These are phyloP conservation scores for Lutjanus erythropterus DNA, from an alignment of 2,113 vertebrate species.

Conservation along the genomic window DNA sequence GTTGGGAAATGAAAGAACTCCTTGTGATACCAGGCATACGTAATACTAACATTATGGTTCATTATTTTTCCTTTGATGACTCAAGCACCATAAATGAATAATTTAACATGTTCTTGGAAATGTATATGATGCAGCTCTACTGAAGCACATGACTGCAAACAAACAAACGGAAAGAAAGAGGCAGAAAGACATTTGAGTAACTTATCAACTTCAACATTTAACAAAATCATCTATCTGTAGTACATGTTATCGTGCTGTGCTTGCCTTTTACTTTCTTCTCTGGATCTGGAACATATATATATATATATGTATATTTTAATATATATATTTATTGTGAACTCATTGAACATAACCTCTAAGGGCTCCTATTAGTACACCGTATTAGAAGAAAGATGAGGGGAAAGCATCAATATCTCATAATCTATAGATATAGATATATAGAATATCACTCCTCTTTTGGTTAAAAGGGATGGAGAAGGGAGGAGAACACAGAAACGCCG, in stretches of 20 bases:
- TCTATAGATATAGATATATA: no score
- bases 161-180: neutral
- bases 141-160: neutral
- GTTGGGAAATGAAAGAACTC: neutral
- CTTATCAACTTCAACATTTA: no score
- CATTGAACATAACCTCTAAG: neutral
- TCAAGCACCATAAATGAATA: neutral
- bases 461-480: no score
- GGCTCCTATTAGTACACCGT: neutral
- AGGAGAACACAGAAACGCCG: neutral
- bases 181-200: neutral
- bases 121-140: neutral
- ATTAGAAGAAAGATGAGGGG: neutral
- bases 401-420: neutral
- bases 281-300: neutral
- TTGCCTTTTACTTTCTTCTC: neutral
- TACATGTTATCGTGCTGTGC: neutral
- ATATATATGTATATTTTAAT: no score
- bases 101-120: neutral
- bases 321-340: neutral
- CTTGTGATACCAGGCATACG: neutral
- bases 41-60: neutral
- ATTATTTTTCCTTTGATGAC: conserved; percentile 28
- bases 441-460: neutral
- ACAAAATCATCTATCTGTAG: neutral